These are phyloP conservation scores for Hippocampus abdominalis DNA, from an alignment of 2,113 vertebrate genomes.

Conservation along the genomic window DNA sequence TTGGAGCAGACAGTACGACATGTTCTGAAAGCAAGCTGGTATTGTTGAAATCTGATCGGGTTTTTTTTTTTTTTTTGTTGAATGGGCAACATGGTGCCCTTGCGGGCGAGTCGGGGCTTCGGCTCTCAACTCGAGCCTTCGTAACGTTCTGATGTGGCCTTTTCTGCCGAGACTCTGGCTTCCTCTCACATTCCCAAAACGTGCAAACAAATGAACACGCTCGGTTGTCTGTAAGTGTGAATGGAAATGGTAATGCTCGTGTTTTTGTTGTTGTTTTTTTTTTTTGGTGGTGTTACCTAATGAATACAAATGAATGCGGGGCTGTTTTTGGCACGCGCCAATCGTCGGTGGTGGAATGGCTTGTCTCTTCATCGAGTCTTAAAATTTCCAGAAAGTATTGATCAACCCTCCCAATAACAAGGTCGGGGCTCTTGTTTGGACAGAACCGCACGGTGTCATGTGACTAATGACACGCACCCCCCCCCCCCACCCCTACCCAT, in stretches of 20 bases:
- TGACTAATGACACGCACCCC: constrained; percentile 42
- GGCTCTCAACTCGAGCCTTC: not conserved
- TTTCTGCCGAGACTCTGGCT: too few relatives aligned
- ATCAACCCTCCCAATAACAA: not conserved
- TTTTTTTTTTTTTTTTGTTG: not conserved
- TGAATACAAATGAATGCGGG: too few relatives aligned
- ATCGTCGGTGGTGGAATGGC: not conserved
- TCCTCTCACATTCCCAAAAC: too few relatives aligned
- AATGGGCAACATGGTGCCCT: not conserved
- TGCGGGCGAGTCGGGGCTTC: not conserved
- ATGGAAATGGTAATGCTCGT: too few relatives aligned
- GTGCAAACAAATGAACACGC: too few relatives aligned
- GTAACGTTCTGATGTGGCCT: too few relatives aligned
- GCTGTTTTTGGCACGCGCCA: too few relatives aligned
- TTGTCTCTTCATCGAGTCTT: too few relatives aligned
- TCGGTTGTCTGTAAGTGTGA: too few relatives aligned
- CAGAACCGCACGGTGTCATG: constrained; percentile 38
- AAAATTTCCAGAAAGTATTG: not conserved
- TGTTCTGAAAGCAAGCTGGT: not conserved
- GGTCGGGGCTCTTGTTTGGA: not conserved
- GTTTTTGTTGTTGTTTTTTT: too few relatives aligned
- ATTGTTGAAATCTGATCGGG: not conserved
- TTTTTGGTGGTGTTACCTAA: too few relatives aligned
- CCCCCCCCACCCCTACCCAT: constrained; percentile 12
- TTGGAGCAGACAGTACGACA: not conserved